phyloP scores from a whole-genome alignment of 2,797 vertebrate genomes.

The Clarias pachynema region DNA sequence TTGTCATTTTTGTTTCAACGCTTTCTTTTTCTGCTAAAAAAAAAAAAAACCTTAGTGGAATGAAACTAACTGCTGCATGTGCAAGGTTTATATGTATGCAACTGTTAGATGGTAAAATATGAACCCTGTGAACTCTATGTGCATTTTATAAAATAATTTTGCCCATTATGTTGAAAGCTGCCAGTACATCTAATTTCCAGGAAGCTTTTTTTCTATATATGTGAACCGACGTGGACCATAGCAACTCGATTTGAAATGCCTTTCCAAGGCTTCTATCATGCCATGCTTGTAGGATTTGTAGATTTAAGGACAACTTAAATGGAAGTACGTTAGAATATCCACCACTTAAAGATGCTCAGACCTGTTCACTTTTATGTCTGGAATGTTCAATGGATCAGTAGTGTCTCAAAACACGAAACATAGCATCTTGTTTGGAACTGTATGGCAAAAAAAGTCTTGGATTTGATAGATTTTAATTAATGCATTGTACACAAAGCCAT shows the following conservation, averaged over 20 bases:
- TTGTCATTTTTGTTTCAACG: not conserved
- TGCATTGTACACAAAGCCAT: not conserved
- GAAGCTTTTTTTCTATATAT: not conserved
- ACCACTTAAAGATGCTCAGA: not conserved
- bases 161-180: not conserved
- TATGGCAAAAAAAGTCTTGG: not conserved
- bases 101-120: not conserved
- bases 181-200: not conserved
- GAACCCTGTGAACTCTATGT: not conserved
- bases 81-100: not conserved
- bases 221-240: not conserved
- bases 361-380: not conserved
- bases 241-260: not conserved
- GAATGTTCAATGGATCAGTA: not conserved
- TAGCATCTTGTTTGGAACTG: not conserved
- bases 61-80: not conserved
- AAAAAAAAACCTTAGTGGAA: no score
- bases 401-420: not conserved
- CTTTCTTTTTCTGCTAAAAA: not conserved
- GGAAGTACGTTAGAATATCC: not conserved
- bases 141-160: not conserved
- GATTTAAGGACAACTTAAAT: not conserved
- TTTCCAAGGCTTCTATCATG: not conserved
- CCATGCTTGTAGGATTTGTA: not conserved
- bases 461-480: not conserved